Evolutionary conservation across 2,113 vertebrate species (phyloP), one percentile per base, ranked within the genome.

Genomic region (Egretta garzetta): DNA sequence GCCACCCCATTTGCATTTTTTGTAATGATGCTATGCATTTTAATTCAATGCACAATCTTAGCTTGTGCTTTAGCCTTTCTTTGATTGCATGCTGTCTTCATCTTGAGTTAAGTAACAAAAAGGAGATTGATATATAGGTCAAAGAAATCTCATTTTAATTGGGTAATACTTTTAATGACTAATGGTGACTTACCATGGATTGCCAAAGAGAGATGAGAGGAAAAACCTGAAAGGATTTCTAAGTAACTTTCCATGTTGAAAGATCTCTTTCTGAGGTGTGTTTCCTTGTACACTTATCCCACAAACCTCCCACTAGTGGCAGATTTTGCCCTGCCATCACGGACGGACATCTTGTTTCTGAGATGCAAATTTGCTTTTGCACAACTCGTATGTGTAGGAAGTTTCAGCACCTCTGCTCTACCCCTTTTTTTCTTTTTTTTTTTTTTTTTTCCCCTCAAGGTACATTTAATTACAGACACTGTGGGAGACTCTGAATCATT

Each of bases 181-280:
- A 80, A 71, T 80, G 27, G 49, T 74, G 43, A 12, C 13, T 64
- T 43, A 30, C 24, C 2, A 1, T 23, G 30, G 17, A 80, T 86
- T 93, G 71, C 66, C 55, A 73, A 88, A 94, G 63, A 72, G 28
- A 76, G n/a, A 63, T 0, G 15, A 74, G 66, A 91, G 53, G n/a
- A 72, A 95, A 91, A 95, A 52, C n/a, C 62, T 35, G 27, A 85
- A 55, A 49, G 33, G 21, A 79, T 64, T 93, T 86, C 45, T 49
- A 86, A 58, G 26, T 56, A 88, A 94, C 15, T 80, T 90, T 77
- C 75, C 13, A 1, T 88, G 72, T 92, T 71, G 90, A 93, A 91
- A 96, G 45, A 91, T 77, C 41, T 85, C 47, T 94, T 76, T 92
- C 80, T 27, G 52, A 73, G 70, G 86, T 0, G 55, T 80, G 74